A percentile compares a stretch with the other conserved stretches of the same genome.
Conservation (phyloP, 2,113 vertebrate species). For the Neodon shergylaensis region DNA sequence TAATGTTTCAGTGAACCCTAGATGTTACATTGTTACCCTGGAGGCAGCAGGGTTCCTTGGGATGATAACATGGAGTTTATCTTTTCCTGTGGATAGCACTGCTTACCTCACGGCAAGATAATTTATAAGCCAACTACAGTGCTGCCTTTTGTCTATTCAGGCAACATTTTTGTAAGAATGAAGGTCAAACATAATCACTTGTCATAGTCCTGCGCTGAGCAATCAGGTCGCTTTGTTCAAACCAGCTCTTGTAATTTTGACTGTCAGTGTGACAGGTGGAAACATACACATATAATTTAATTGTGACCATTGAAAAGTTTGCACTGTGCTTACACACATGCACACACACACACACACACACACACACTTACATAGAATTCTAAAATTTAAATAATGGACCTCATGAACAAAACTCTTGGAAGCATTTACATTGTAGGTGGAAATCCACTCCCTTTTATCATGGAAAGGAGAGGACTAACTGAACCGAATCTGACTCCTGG, state of each 20-base stretch:
- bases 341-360: background rate
- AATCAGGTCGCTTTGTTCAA: slow-evolving; percentile 31
- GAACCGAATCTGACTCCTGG: slow-evolving; percentile 43
- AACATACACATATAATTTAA: slow-evolving; percentile 31
- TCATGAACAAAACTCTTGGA: slow-evolving; percentile 53
- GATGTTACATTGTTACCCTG: background rate
- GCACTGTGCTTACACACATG: background rate
- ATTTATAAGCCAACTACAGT: background rate
- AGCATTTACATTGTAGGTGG: slow-evolving; percentile 49
- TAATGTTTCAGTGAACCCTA: background rate
- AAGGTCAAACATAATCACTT: slow-evolving; percentile 1
- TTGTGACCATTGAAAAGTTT: background rate
- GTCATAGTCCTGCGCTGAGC: background rate
- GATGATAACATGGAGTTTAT: background rate
- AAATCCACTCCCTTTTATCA: slow-evolving; percentile 69
- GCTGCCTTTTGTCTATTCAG: background rate
- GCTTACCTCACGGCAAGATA: background rate
- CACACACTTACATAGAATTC: background rate
- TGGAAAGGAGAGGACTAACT: slow-evolving; percentile 72
- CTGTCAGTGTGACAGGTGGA: background rate
- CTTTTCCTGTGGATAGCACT: background rate
- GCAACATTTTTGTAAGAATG: slow-evolving; percentile 16
- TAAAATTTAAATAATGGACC: slow-evolving; percentile 47
- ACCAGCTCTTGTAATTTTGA: slow-evolving; percentile 27
- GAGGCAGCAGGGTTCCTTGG: background rate